phyloP scores from a whole-genome alignment of 2,113 vertebrate genomes.

The Leptocoma aspasia region DNA sequence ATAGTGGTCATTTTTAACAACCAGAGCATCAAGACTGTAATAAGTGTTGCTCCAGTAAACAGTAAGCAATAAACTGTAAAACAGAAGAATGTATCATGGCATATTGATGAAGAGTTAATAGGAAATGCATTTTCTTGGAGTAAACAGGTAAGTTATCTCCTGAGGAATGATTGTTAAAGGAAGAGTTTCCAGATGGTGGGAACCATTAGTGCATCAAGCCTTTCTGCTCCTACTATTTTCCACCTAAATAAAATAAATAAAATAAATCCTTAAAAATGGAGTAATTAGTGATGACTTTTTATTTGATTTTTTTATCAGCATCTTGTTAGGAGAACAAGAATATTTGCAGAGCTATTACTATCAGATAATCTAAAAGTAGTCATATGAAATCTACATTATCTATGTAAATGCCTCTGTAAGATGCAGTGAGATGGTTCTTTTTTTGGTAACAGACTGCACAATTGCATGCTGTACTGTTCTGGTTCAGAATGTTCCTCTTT shows the following conservation, averaged over 20 bases:
- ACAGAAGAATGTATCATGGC: not conserved
- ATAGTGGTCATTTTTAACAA: not conserved
- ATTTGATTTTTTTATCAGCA: not conserved
- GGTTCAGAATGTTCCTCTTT: conserved; percentile 18
- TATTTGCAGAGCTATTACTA: not conserved
- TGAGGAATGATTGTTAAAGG: conserved; percentile 18
- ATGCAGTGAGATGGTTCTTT: conserved; percentile 26
- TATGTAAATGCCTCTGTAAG: conserved; percentile 18
- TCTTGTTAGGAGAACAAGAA: not conserved
- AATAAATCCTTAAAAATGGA: not conserved
- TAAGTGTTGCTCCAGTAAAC: not conserved
- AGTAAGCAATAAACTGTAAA: not conserved
- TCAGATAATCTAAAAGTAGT: conserved; percentile 21
- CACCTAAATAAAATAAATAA: not conserved
- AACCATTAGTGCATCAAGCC: not conserved
- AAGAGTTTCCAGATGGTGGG: not conserved
- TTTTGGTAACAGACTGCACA: conserved; percentile 34
- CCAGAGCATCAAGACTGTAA: not conserved
- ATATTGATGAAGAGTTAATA: not conserved
- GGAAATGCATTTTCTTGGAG: not conserved
- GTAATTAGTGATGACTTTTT: not conserved
- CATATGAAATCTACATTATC: conserved; percentile 16
- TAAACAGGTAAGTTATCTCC: not conserved
- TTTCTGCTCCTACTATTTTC: not conserved
- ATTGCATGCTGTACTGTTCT: conserved; percentile 14